Conservation (phyloP, 2,113 vertebrate species). For the Gambusia holbrooki region DNA sequence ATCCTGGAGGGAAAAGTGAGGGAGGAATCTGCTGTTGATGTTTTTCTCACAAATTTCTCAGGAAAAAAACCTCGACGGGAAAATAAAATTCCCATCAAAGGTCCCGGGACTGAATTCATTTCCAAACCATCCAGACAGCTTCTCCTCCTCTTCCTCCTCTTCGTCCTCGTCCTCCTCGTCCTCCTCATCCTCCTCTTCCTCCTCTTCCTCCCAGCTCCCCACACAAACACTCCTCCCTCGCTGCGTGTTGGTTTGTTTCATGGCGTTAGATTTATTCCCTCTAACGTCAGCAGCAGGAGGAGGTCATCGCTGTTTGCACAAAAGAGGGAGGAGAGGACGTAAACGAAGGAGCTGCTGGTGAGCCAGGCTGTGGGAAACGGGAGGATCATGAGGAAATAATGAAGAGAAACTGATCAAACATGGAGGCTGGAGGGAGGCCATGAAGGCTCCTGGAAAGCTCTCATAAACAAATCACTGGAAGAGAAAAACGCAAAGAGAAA, state of each 20-base stretch:
- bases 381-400: neutral
- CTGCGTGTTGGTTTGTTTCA: slow-evolving; percentile 1
- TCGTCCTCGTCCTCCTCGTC: neutral
- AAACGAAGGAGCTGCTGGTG: neutral
- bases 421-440: neutral
- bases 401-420: neutral
- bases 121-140: neutral
- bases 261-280: slow-evolving; percentile 7
- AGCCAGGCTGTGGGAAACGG: neutral
- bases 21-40: slow-evolving; percentile 2
- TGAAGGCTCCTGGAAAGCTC: neutral
- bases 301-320: slow-evolving; percentile 8
- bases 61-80: neutral
- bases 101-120: slow-evolving; percentile 27
- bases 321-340: slow-evolving; percentile 11
- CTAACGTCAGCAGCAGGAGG: slow-evolving; percentile 16
- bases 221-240: slow-evolving; percentile 21
- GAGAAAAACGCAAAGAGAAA: neutral
- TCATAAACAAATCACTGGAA: neutral
- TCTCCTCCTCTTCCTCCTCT: neutral
- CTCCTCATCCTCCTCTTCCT: neutral
- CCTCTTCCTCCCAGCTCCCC: neutral
- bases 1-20: slow-evolving; percentile 4
- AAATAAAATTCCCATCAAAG: slow-evolving; percentile 11
- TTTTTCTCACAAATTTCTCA: slow-evolving; percentile 6